Evolutionary conservation across 1,140 invertebrate species (phyloP).

Genomic region (Rhyzopertha dominica): DNA sequence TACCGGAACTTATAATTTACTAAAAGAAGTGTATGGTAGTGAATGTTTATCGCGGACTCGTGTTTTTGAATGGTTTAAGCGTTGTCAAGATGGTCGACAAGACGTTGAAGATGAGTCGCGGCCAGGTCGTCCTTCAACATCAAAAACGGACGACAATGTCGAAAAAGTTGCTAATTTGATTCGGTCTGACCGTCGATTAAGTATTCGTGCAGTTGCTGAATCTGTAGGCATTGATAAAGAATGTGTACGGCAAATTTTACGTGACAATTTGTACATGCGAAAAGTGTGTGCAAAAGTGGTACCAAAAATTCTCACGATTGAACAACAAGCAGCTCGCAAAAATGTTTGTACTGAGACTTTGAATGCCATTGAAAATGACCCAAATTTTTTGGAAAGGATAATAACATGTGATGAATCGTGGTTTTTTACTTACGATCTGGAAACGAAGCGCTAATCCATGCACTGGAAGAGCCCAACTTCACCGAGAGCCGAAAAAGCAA

Average conservation of each 20-base stretch:
- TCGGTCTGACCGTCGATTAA: conserved; percentile 1
- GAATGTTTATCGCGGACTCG: conserved; percentile 16
- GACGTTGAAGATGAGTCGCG: conserved; percentile 29
- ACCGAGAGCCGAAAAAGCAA: no score
- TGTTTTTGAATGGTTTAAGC: conserved; percentile 32
- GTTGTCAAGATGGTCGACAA: conserved; percentile 27
- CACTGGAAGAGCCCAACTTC: no score
- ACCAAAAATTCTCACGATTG: conserved; percentile 5
- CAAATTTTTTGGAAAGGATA: no score
- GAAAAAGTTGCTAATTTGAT: conserved; percentile 11
- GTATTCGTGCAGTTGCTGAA: background rate
- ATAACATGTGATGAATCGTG: no score
- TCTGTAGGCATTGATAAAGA: conserved; percentile 1
- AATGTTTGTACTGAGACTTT: no score
- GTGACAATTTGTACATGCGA: background rate
- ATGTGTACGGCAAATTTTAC: background rate
- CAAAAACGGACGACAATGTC: conserved; percentile 21
- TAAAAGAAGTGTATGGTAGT: conserved; percentile 22
- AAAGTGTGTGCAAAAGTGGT: conserved; percentile 5
- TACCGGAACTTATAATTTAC: conserved; percentile 9
- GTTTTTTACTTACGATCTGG: no score
- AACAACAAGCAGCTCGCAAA: conserved; percentile 3
- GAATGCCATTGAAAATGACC: no score
- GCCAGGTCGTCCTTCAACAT: conserved; percentile 30
- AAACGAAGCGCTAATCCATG: no score